Evolutionary conservation across 2,797 vertebrate genomes (phyloP), one percentile per base, ranked within the genome.

Genomic region (Takifugu ocellatus): DNA sequence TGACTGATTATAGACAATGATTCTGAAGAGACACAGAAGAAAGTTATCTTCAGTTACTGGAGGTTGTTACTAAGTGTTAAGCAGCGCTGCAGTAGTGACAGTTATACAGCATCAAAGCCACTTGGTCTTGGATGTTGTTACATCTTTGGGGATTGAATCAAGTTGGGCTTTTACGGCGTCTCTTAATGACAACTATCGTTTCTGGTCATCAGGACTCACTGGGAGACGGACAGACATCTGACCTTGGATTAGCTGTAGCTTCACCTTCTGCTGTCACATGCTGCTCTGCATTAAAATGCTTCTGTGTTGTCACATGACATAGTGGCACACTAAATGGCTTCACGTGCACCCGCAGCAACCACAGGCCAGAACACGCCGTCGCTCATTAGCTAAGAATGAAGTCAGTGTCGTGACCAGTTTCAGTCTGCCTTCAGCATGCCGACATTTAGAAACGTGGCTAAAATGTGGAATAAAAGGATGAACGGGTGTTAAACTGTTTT

Each of bases 231-330:
- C 2, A 49, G 21, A 31, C 29, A 16, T 63, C 5, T 48, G 25
- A 49, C 36, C 31, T 57, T 44, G 25, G 21, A 50, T 24, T 24
- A 59, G 52, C 36, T 27, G 42, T 24, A 62, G 51, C 51, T 53
- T 72, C 53, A 54, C 50, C 24, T 67, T 29, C 29, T 66, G 47
- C 54, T 42, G 56, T 82, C 82, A 82, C 78, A 78, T 77, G 79
- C 63, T 69, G 61, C 62, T 44, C 49, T 51, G 57, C 42, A 39
- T 49, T 59, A 61, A 66, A 65, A 51, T 59, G 56, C 45, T 48
- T 44, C 52, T 64, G 56, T 69, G 61, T 51, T 71, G 80, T 90
- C 89, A 92, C 89, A 84, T 91, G 89, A 21, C 21, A 21, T 21
- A 21, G 21, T 21, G 21, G 17, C 17, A 56, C 59, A 58, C 75